A percentile compares a stretch with the other conserved stretches of the same genome.
Conservation (phyloP, 2,113 vertebrate species). For the Columba livia region DNA sequence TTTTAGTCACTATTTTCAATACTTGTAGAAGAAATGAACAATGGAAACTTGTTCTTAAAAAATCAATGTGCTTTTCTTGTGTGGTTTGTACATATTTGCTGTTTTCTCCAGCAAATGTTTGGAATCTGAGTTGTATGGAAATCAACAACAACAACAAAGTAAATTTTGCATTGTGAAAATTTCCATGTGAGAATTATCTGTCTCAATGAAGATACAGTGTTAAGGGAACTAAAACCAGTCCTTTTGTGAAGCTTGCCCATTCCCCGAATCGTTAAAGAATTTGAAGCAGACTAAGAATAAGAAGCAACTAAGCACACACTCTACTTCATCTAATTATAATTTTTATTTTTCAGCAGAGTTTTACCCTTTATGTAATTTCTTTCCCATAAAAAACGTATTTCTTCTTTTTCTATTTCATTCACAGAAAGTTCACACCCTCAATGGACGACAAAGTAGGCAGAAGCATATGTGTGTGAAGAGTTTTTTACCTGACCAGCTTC, state of each 20-base stretch:
- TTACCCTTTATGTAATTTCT: background rate
- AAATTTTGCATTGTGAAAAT: background rate
- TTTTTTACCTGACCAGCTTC: background rate
- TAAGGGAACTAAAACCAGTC: background rate
- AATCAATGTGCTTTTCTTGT: background rate
- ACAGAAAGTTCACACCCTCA: background rate
- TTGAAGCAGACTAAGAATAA: background rate
- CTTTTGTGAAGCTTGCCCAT: background rate
- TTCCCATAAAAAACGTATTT: background rate
- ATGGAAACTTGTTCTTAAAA: background rate
- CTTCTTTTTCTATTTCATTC: background rate
- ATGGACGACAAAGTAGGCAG: background rate
- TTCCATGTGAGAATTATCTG: background rate
- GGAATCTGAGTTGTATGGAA: background rate
- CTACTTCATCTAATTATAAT: background rate
- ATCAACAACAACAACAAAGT: background rate
- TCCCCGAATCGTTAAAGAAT: background rate
- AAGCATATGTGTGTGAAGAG: background rate
- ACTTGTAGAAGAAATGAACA: background rate
- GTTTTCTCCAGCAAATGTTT: background rate
- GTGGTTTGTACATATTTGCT: background rate
- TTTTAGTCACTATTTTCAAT: background rate
- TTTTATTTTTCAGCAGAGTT: background rate
- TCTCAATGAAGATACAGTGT: background rate
- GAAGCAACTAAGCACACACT: background rate